A percentile compares a stretch with the other conserved stretches of the same genome.
Conservation (phyloP, 2,797 vertebrate genomes). For the Urosaurus nigricauda region DNA sequence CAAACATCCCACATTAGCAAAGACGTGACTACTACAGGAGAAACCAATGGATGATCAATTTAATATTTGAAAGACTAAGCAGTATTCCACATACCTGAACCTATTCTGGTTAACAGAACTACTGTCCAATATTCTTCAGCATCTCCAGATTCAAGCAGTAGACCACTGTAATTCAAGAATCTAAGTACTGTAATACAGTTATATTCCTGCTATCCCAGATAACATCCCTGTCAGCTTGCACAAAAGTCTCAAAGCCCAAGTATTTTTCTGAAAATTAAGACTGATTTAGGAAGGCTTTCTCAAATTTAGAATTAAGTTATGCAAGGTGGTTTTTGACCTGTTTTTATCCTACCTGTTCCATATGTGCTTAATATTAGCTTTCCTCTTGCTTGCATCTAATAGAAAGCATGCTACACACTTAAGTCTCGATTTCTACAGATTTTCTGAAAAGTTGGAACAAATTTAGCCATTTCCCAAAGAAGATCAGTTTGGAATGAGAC, state of each 20-base stretch:
- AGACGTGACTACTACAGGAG: neutral
- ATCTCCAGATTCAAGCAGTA: neutral
- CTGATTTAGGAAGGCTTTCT: neutral
- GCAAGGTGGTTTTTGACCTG: neutral
- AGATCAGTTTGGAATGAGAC: slow-evolving; percentile 3
- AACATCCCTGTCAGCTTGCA: neutral
- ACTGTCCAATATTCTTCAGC: neutral
- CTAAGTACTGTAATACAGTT: neutral
- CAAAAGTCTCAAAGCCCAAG: neutral
- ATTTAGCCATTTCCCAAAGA: slow-evolving; percentile 10
- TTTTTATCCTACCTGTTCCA: slow-evolving; percentile 13
- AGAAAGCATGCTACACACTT: neutral
- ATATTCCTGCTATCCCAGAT: neutral
- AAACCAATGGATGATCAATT: neutral
- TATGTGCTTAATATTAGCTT: neutral
- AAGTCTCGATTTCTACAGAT: neutral
- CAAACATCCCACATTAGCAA: neutral
- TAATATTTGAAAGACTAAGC: neutral
- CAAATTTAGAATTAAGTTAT: neutral
- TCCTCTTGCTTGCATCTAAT: neutral
- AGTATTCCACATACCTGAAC: neutral
- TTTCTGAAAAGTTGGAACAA: slow-evolving; percentile 10
- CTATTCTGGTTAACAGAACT: neutral
- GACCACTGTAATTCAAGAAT: neutral
- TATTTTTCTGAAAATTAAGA: neutral